Percentiles rank a stretch among this genome's conserved stretches.
phyloP scores from a whole-genome alignment of 2,797 vertebrate species.

The Podargus strigoides region DNA sequence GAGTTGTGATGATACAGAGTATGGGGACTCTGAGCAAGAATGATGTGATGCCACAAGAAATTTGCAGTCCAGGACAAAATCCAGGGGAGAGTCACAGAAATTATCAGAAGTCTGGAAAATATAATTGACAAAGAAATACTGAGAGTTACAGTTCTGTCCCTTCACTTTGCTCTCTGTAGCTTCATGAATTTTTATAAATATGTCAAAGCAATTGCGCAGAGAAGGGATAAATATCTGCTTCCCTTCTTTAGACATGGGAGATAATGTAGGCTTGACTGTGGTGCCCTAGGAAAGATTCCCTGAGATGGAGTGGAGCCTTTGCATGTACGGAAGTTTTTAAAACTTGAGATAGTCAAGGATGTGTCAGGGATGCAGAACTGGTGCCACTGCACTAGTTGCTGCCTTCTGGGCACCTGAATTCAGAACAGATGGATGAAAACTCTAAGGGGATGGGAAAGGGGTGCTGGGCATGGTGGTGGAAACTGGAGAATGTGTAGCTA shows the following conservation, averaged over 20 bases:
- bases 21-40: background rate
- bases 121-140: background rate
- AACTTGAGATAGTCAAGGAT: background rate
- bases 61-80: background rate
- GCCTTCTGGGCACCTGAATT: background rate
- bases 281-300: background rate
- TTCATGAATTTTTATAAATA: background rate
- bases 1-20: background rate
- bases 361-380: background rate
- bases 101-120: background rate
- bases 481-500: background rate
- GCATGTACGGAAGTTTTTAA: background rate
- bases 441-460: background rate
- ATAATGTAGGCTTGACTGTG: background rate
- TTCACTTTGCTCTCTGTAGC: background rate
- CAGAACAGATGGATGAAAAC: background rate
- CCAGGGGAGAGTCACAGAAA: background rate
- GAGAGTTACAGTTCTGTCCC: background rate
- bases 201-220: background rate
- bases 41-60: background rate
- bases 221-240: background rate
- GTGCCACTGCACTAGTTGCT: fast-evolving
- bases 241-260: background rate
- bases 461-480: background rate
- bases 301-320: background rate